A percentile compares a stretch with the other conserved stretches of the same genome.
Conservation (phyloP, 2,113 vertebrate genomes). For the Dromaius novaehollandiae region DNA sequence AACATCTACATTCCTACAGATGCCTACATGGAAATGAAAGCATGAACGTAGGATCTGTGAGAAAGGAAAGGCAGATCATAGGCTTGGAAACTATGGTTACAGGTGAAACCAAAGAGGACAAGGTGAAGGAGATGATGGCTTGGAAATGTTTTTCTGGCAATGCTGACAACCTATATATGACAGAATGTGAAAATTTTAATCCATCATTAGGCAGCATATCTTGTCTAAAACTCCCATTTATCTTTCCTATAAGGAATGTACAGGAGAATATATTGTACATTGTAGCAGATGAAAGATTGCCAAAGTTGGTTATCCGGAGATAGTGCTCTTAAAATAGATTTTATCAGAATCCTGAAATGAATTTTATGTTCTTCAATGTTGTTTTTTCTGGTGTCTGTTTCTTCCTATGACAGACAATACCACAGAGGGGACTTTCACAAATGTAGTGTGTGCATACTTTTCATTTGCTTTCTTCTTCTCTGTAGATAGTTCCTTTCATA, state of each 20-base stretch:
- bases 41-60: background rate
- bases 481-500: background rate
- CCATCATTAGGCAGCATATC: background rate
- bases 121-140: background rate
- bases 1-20: background rate
- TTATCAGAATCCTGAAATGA: background rate
- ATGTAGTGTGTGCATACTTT: background rate
- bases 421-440: background rate
- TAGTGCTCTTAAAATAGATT: background rate
- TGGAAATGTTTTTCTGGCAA: background rate
- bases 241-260: background rate
- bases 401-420: background rate
- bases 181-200: background rate
- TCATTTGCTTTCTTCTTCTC: background rate
- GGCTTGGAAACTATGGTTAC: background rate
- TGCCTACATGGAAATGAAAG: background rate
- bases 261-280: background rate
- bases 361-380: background rate
- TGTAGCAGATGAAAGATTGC: background rate
- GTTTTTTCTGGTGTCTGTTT: background rate
- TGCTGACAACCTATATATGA: background rate
- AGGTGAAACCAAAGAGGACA: background rate
- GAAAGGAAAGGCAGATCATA: background rate
- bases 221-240: background rate
- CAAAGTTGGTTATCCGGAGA: background rate